Evolutionary conservation across 2,113 vertebrate species (phyloP), one percentile per base, ranked within the genome.

Genomic region (Protobothrops mucrosquamatus): DNA sequence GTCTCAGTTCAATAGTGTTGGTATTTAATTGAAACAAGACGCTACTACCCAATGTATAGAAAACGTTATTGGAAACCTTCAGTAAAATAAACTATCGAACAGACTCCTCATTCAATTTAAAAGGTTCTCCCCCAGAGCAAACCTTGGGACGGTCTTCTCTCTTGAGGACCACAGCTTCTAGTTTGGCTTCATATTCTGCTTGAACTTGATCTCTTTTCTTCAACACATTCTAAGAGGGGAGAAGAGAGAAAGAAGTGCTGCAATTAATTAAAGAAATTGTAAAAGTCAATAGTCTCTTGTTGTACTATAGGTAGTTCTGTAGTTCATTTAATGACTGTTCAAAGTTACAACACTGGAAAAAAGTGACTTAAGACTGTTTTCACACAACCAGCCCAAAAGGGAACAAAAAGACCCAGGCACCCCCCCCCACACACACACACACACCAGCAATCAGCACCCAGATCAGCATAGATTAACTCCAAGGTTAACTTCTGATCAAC

Each of bases 181-280:
- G 96, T 95, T 99, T 99, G 93, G 98, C 97, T 97, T 99, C 99
- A 14, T 99, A 99, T 93, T 99, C 99, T 0, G 99, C 99, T 97
- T 99, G 99, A 92, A 98, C 98, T 94, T 99, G 99, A 95, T 99
- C 99, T 94, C 99, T 98, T 97, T 99, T 99, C 98, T 98, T 99
- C 96, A 99, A 91, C 23, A 99, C 99, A 26, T 97, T 99, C 99
- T 99, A 95, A 1, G 52, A 89, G 22, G 12, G 34, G n/a, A 57
- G 34, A 26, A 85, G n/a, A 92, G 29, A 91, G 23, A 97, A 54
- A 96, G 87, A 91, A 94, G 85, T 3, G 1, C 43, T 90, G 3
- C 55, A 14, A 29, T 81, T 39, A 81, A 22, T 90, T 56, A 92
- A 29, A 87, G 4, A 1, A 90, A 15, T 22, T 91, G 9, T 95